These are phyloP conservation scores for Pampusana beccarii DNA, from an alignment of 2,113 vertebrate genomes.

Conservation along the genomic window DNA sequence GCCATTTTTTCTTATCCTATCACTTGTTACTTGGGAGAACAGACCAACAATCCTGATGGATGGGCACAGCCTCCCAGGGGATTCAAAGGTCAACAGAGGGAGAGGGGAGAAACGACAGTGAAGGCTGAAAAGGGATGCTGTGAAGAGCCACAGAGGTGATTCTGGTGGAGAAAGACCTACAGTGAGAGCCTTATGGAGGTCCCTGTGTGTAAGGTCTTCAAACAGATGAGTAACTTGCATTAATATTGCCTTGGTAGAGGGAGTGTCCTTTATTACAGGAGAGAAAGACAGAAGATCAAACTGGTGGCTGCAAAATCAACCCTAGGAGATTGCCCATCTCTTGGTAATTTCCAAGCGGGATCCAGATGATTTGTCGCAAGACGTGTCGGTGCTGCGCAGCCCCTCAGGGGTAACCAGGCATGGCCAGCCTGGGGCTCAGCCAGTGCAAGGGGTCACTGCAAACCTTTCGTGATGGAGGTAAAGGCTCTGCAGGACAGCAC, in stretches of 20 bases:
- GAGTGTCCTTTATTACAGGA: neutral
- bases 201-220: neutral
- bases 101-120: neutral
- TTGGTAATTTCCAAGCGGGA: neutral
- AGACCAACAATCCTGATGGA: neutral
- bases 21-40: no score
- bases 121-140: neutral
- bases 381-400: accelerated
- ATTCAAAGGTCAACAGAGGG: neutral
- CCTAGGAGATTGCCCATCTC: neutral
- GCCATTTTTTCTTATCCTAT: no score
- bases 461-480: accelerated
- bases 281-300: neutral
- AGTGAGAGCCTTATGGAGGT: neutral
- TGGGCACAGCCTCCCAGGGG: neutral
- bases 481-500: neutral
- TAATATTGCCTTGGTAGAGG: neutral
- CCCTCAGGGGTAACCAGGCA: neutral
- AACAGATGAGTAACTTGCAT: neutral
- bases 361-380: neutral
- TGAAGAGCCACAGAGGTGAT: neutral
- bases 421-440: accelerated
- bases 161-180: neutral
- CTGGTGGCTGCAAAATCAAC: neutral
- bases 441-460: neutral